Evolutionary conservation across 2,888 invertebrate genomes (phyloP).

Genomic region (Melinopterus prodromus): DNA sequence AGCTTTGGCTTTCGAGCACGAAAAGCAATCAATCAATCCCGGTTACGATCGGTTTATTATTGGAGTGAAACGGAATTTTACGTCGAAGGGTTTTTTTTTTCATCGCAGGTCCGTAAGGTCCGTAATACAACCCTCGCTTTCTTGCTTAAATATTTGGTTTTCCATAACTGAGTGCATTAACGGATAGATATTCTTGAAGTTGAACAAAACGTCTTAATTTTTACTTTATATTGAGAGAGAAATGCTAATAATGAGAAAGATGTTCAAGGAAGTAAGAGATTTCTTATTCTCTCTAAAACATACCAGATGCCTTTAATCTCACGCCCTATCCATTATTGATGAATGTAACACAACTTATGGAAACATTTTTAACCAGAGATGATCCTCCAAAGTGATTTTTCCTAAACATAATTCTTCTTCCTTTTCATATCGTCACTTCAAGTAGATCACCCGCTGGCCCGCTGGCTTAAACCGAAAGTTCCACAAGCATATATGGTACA

Average conservation of each 20-base stretch:
- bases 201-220: neutral
- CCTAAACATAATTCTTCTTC: no score
- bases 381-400: no score
- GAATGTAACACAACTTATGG: no score
- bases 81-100: neutral
- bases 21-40: neutral
- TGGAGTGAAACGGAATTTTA: neutral
- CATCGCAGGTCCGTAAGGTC: neutral
- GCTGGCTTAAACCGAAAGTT: no score
- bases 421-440: no score
- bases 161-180: neutral
- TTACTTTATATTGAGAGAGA: neutral
- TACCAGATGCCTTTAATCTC: no score
- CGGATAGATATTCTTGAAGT: neutral
- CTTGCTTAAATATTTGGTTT: neutral
- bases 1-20: neutral
- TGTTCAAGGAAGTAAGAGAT: no score
- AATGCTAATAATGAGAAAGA: neutral
- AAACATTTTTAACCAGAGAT: no score
- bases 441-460: no score
- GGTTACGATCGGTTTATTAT: slow-evolving; percentile 4
- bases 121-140: neutral
- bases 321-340: no score
- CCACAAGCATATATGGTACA: no score
- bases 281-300: no score